phyloP scores from a whole-genome alignment of 2,113 vertebrate species.

The Etheostoma cragini region DNA sequence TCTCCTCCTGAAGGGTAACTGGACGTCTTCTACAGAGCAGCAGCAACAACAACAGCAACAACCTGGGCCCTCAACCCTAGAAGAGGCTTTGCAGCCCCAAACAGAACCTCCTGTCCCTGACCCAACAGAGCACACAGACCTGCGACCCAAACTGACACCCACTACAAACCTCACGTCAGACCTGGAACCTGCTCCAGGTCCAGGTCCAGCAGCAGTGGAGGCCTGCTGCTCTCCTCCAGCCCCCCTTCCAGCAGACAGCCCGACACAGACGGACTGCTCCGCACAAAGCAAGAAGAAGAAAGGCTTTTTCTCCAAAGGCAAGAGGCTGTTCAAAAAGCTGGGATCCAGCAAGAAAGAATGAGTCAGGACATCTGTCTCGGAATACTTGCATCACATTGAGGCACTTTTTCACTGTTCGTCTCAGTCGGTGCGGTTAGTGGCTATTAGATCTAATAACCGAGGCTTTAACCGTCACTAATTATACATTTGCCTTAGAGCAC shows the following conservation, averaged over 20 bases:
- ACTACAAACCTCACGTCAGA: conserved; percentile 7
- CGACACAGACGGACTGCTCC: conserved; percentile 53
- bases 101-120: conserved; percentile 26
- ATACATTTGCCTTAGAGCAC: conserved; percentile 61
- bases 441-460: conserved; percentile 39
- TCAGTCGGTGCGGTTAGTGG: conserved; percentile 25
- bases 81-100: conserved; percentile 20
- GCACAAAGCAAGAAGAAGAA: conserved; percentile 87
- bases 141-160: conserved; percentile 2
- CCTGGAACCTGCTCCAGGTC: background rate
- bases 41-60: conserved; percentile 26
- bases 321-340: conserved; percentile 91
- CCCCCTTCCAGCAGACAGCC: conserved; percentile 43
- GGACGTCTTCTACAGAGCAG: conserved; percentile 56
- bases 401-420: conserved; percentile 72
- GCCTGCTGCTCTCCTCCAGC: conserved; percentile 24
- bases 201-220: conserved; percentile 22
- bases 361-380: conserved; percentile 39
- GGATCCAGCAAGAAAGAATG: conserved; percentile 91
- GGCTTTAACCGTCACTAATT: conserved; percentile 26
- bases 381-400: conserved; percentile 33
- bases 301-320: conserved; percentile 93
- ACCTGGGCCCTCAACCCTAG: conserved; percentile 45
- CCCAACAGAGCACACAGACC: conserved; percentile 14
- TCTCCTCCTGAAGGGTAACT: conserved; percentile 71